These are phyloP conservation scores for Lasioglossum malachurum DNA, from an alignment of 2,888 invertebrate species.

Conservation along the genomic window DNA sequence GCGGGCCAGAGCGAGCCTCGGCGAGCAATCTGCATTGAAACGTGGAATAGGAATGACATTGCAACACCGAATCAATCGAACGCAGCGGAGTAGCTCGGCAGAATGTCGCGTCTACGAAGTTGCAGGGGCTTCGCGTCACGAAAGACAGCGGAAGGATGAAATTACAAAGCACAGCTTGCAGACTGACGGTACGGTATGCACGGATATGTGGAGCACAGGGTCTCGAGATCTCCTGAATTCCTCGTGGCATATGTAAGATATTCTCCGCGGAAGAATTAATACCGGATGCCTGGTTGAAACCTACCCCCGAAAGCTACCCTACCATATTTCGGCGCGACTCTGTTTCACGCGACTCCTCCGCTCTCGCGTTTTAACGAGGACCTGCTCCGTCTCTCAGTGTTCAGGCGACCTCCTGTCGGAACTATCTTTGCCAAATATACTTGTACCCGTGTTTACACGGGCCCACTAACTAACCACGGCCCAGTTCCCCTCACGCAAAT, in stretches of 20 bases:
- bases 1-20: neutral
- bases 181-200: constrained; percentile 31
- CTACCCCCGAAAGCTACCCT: neutral
- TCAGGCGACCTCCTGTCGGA: neutral
- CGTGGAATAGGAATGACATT: neutral
- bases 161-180: constrained; percentile 51
- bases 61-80: neutral
- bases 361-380: neutral
- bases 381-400: neutral
- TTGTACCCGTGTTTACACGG: neutral
- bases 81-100: neutral
- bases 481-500: neutral
- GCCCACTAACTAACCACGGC: neutral
- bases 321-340: neutral
- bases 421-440: neutral
- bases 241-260: constrained; percentile 39
- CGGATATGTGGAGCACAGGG: constrained; percentile 39
- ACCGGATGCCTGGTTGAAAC: constrained; percentile 17
- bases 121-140: neutral
- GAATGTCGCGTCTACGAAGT: neutral
- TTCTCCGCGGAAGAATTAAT: constrained; percentile 47
- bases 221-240: constrained; percentile 39
- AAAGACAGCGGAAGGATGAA: constrained; percentile 50
- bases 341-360: neutral
- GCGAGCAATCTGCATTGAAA: neutral